Evolutionary conservation across 2,888 invertebrate genomes (phyloP), one percentile per base, ranked within the genome.

Genomic region (Tortricodes alternella): DNA sequence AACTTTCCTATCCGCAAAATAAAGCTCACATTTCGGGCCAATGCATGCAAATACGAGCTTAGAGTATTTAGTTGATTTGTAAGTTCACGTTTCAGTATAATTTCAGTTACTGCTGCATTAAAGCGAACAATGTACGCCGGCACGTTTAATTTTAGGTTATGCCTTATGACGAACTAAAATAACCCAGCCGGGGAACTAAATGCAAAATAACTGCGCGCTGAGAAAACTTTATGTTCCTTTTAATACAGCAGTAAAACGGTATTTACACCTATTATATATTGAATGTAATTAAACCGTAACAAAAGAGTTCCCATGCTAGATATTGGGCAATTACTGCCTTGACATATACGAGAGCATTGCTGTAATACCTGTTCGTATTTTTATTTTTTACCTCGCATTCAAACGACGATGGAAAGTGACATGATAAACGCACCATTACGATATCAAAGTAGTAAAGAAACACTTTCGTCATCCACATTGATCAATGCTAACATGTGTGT

Each of bases 301-400:
- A 56, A 56, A 56, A 32, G 44, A 38, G 37, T 56, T 56, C 56
- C 37, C 56, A 56, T 44, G 56, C 43, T 27, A 43, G 44, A 50
- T 49, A 50, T 56, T 56, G 44, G 44, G 32, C 44, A 43, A 56
- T 56, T 50, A 50, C 49, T 49, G 49, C 56, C 56, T 56, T 56
- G 56, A 56, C 56, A 56, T 44, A 49, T 27, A 35, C 46, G 11
- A 39, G 16, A 15, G 24, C 41, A 29, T 43, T 37, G 44, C 49
- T 44, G 27, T 43, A 11, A 29, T n/a, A 27, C 23, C 9, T 9
- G 32, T 39, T 9, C 32, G 37, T 18, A 24, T 44, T 32, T 44
- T 18, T 44, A 35, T 49, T 44, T 55, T 56, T 56, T 56, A 35
- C 44, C 6, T 32, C n/a, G 35, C 55, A 41, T 55, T 43, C 41